Base-by-base conservation (phyloP, 2,797 vertebrate genomes). In the Myotis myotis region DNA sequence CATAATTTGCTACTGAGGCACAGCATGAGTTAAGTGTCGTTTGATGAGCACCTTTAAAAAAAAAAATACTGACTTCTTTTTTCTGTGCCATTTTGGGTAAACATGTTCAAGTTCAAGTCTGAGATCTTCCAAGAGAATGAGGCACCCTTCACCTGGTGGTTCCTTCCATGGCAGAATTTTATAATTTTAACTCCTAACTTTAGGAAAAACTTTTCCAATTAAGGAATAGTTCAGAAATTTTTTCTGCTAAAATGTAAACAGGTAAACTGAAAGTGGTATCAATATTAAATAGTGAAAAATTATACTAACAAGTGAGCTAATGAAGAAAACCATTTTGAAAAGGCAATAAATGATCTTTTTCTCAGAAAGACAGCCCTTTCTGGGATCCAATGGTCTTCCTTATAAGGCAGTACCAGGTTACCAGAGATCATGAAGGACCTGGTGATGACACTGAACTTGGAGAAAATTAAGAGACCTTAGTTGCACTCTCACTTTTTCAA, bases 371-470 rank as follows among this genome's bases (percentile, higher is more conserved):
- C 1, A 41, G 6, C 17, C 1, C 15, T 79, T 19, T 1, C 28
- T 64, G 10, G 17, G 17, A 62, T 10, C 68, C 12, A 41, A 8
- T 44, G 28, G 4, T 3, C 30, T 57, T 33, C 80, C 2, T 9
- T 8, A 0, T 66, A 41, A n/a, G 44, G 36, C 2, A 15, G 20
- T 2, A 30, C 2, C 0, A 51, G 19, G 22, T 5, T 55, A 3
- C 17, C 16, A 62, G 28, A 55, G 1, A 25, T 5, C 6, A 25
- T n/a, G 49, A 62, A 74, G 23, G 13, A 44, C 6, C 2, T 33
- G 22, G 2, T 4, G 6, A 0, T 44, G 13, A 51, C 30, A 10
- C 12, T 30, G 33, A 72, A 2, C 4, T 64, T 38, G 20, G 25
- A 25, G 20, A 72, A 85, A 87, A 78, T 70, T 51, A 38, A 72